These are phyloP conservation scores for Merodon equestris DNA, from an alignment of 2,888 invertebrate species.

Conservation along the genomic window DNA sequence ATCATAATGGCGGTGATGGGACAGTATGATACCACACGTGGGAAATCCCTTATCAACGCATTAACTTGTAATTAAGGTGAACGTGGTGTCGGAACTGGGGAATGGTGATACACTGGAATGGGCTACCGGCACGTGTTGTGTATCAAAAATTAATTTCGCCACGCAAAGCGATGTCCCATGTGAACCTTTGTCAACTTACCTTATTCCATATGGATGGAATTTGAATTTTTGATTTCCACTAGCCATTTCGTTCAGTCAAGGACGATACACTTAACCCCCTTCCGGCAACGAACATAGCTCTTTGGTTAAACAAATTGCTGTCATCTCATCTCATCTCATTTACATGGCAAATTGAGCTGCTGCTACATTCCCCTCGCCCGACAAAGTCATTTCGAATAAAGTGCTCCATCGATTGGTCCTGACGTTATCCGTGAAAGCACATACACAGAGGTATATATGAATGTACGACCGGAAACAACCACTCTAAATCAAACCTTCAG, in stretches of 20 bases:
- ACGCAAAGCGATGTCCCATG: not conserved
- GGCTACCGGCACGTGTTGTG: conserved; percentile 15
- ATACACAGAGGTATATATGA: no score
- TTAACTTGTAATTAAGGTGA: conserved; percentile 55
- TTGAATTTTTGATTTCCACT: conserved; percentile 51
- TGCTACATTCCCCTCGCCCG: not conserved
- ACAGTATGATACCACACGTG: conserved; percentile 26
- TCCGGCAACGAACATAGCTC: conserved; percentile 7
- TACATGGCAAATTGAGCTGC: conserved; percentile 49
- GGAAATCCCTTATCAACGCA: conserved; percentile 55
- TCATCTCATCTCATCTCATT: conserved; percentile 50
- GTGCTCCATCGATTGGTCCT: conserved; percentile 46
- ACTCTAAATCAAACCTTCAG: conserved; percentile 41
- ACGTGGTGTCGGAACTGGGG: not conserved
- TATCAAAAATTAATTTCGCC: conserved; percentile 18
- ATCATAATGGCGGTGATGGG: conserved; percentile 14
- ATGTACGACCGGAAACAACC: conserved; percentile 26
- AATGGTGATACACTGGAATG: not conserved
- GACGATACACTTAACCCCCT: conserved; percentile 3
- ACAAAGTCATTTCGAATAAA: conserved; percentile 45
- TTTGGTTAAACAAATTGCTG: conserved; percentile 35
- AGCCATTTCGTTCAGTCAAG: not conserved
- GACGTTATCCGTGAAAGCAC: conserved; percentile 35
- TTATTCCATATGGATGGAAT: conserved; percentile 48
- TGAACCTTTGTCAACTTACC: conserved; percentile 26